These are phyloP conservation scores for Brachionus calyciflorus DNA, from an alignment of 1,140 invertebrate species.

Conservation along the genomic window DNA sequence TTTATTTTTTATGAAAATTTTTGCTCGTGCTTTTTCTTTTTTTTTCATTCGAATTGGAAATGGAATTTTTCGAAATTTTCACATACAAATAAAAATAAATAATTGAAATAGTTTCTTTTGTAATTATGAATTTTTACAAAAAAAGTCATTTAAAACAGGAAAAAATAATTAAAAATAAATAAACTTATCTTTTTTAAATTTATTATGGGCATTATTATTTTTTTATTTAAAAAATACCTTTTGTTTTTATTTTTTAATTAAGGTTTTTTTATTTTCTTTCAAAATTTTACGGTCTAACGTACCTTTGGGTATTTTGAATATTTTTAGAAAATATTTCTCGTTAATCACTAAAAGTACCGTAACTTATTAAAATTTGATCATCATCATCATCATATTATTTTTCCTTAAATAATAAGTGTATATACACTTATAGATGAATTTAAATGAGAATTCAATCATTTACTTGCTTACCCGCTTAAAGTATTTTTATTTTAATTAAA, in stretches of 20 bases:
- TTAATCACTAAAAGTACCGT: slow-evolving; percentile 7
- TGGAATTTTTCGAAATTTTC: slow-evolving; percentile 30
- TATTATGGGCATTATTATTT: too few relatives aligned
- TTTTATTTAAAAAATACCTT: not conserved
- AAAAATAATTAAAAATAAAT: slow-evolving; percentile 40
- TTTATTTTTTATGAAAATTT: too few relatives aligned
- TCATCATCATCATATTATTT: slow-evolving; percentile 15
- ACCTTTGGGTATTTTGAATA: not conserved
- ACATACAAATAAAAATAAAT: slow-evolving; percentile 6
- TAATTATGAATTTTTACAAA: too few relatives aligned
- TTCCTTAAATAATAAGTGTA: too few relatives aligned
- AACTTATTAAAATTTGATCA: slow-evolving; percentile 27
- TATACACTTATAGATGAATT: slow-evolving; percentile 14
- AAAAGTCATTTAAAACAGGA: not conserved
- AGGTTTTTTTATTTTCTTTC: too few relatives aligned
- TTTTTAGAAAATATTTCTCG: not conserved
- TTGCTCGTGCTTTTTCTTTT: too few relatives aligned
- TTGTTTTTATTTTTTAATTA: too few relatives aligned
- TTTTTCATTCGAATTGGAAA: too few relatives aligned
- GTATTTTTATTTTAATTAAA: not conserved
- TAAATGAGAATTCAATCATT: too few relatives aligned
- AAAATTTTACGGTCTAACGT: too few relatives aligned
- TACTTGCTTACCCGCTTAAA: not conserved
- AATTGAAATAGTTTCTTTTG: not conserved
- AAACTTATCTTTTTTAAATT: slow-evolving; percentile 30